Conservation (phyloP, 2,888 invertebrate genomes). For the Syrphus vitripennis region DNA sequence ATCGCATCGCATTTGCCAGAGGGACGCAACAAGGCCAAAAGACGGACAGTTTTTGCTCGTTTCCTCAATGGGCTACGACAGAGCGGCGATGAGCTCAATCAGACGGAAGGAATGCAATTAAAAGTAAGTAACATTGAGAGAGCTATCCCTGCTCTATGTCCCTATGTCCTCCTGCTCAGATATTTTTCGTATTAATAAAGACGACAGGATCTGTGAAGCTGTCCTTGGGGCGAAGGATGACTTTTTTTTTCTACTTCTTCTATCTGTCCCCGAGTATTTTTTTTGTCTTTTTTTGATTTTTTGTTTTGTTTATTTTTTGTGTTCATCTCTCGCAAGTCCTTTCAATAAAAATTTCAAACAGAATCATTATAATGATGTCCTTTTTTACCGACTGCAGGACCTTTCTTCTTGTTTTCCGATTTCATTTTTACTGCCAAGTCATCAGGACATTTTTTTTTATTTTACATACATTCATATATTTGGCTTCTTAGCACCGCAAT, state of each 20-base stretch:
- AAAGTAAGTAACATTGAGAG: conserved; percentile 78
- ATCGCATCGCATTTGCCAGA: conserved; percentile 73
- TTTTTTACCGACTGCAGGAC: conserved; percentile 45
- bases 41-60: conserved; percentile 80
- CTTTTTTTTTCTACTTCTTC: neutral
- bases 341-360: conserved; percentile 70
- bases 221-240: conserved; percentile 44
- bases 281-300: conserved; percentile 16
- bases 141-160: too few species aligned
- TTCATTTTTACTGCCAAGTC: conserved; percentile 41
- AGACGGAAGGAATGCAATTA: conserved; percentile 80
- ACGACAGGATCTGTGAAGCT: conserved; percentile 54
- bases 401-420: conserved; percentile 3
- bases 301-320: neutral
- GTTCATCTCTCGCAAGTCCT: conserved; percentile 23
- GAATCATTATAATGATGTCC: conserved; percentile 70
- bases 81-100: conserved; percentile 79
- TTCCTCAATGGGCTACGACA: conserved; percentile 80
- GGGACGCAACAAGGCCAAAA: conserved; percentile 80
- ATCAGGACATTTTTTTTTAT: conserved; percentile 54
- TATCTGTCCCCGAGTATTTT: neutral
- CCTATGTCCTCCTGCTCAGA: conserved; percentile 47
- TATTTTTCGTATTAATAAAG: conserved; percentile 66
- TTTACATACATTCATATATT: conserved; percentile 34
- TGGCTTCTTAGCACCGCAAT: conserved; percentile 43